Evolutionary conservation across 1,140 invertebrate genomes (phyloP).

Genomic region (Saccostrea echinata): DNA sequence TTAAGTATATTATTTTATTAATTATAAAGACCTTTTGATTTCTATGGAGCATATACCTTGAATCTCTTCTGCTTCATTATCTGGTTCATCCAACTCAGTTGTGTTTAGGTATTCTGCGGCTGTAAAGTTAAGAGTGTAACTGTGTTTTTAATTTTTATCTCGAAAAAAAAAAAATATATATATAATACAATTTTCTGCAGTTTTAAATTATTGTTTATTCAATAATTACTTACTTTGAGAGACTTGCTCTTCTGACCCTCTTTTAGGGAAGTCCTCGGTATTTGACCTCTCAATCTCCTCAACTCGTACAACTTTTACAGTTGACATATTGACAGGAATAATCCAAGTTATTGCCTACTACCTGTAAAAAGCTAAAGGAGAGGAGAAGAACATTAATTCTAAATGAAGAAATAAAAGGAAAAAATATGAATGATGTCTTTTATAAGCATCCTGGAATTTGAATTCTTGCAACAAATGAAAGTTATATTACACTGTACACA

Average conservation of each 20-base stretch:
- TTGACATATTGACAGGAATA: slow-evolving; percentile 50
- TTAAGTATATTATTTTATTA: neutral
- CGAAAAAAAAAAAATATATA: too few species aligned
- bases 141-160: too few species aligned
- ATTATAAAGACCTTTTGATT: neutral
- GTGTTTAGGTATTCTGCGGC: slow-evolving; percentile 1
- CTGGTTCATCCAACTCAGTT: neutral
- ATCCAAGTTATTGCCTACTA: too few species aligned
- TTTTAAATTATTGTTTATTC: too few species aligned
- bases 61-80: neutral
- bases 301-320: slow-evolving; percentile 68
- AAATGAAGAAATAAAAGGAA: too few species aligned
- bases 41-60: neutral
- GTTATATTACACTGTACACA: too few species aligned
- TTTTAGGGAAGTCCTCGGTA: slow-evolving; percentile 17
- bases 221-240: neutral
- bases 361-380: too few species aligned
- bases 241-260: neutral
- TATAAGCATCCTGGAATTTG: too few species aligned
- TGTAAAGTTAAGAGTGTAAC: neutral
- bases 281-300: slow-evolving; percentile 61
- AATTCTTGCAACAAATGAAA: too few species aligned
- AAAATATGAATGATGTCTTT: too few species aligned
- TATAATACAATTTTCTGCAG: too few species aligned
- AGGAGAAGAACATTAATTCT: too few species aligned